phyloP scores from a whole-genome alignment of 64 coral and sea anemone species.

The Montipora capricornis region DNA sequence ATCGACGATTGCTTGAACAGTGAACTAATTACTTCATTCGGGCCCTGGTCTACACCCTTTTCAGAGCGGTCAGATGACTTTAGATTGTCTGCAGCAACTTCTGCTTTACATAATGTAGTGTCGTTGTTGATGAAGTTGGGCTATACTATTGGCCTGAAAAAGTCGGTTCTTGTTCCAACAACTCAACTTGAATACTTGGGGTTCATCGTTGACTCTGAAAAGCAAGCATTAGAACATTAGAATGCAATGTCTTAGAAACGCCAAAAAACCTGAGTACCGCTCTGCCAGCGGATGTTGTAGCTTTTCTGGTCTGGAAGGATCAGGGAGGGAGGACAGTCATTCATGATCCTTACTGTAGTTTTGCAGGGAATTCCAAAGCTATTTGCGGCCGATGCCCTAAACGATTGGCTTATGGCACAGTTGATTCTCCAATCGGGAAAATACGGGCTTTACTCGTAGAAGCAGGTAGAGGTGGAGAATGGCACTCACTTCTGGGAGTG shows the following conservation, averaged over 20 bases:
- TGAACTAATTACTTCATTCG: not conserved
- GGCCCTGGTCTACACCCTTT: not conserved
- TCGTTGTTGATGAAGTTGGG: constrained; percentile 46
- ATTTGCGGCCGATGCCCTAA: no score
- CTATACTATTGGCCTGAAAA: constrained; percentile 57
- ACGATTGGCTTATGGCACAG: constrained; percentile 24
- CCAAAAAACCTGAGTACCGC: no score
- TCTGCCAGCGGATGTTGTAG: no score
- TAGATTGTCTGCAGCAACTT: constrained; percentile 42
- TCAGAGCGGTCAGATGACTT: not conserved
- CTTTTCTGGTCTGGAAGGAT: no score
- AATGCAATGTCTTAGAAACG: no score
- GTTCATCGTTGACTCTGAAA: constrained; percentile 47
- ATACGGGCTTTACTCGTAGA: not conserved
- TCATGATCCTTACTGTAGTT: no score
- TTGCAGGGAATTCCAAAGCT: no score
- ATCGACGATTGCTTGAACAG: no score
- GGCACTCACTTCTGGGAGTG: not conserved
- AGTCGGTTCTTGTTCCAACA: constrained; percentile 42
- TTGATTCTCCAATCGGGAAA: constrained; percentile 43
- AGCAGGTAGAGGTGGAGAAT: not conserved
- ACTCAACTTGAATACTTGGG: constrained; percentile 41
- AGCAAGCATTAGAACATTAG: not conserved
- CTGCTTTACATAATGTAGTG: constrained; percentile 35
- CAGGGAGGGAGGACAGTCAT: no score